Evolutionary conservation across 92 coral and sea anemone species (phyloP).

Genomic region (Bergia sp.): DNA sequence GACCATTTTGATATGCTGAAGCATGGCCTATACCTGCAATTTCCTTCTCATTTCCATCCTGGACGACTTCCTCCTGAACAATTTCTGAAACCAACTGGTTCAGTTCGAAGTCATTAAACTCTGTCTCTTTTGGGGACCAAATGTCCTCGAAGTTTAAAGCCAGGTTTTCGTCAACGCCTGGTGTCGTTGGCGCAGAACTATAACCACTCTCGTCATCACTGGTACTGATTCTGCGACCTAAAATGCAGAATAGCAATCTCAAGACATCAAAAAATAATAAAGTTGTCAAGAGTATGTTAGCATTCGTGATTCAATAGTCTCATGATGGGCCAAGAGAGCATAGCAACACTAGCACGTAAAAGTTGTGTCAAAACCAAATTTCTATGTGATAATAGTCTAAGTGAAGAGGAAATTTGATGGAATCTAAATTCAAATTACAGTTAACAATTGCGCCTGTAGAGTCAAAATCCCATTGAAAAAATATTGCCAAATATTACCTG

Average conservation of each 20-base stretch:
- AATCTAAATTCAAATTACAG: neutral
- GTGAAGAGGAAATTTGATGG: no score
- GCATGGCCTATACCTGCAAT: neutral
- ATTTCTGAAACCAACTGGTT: constrained; percentile 1
- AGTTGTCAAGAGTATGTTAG: neutral
- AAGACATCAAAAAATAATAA: neutral
- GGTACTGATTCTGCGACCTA: neutral
- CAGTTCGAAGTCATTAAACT: neutral
- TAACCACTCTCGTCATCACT: constrained; percentile 13
- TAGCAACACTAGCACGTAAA: neutral
- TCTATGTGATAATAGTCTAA: neutral
- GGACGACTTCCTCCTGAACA: neutral
- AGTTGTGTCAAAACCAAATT: neutral
- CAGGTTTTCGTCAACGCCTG: neutral
- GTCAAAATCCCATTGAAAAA: neutral
- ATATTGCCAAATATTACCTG: neutral
- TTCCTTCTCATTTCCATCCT: neutral
- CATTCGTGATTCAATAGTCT: neutral
- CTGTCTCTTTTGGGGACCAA: constrained; percentile 1
- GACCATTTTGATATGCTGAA: constrained; percentile 3
- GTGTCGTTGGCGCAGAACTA: neutral
- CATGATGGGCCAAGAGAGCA: neutral
- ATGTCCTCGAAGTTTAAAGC: constrained; percentile 2
- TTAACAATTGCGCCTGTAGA: neutral
- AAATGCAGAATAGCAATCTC: neutral